Evolutionary conservation across 2,797 vertebrate species (phyloP).

Genomic region (Sebastes alutus): DNA sequence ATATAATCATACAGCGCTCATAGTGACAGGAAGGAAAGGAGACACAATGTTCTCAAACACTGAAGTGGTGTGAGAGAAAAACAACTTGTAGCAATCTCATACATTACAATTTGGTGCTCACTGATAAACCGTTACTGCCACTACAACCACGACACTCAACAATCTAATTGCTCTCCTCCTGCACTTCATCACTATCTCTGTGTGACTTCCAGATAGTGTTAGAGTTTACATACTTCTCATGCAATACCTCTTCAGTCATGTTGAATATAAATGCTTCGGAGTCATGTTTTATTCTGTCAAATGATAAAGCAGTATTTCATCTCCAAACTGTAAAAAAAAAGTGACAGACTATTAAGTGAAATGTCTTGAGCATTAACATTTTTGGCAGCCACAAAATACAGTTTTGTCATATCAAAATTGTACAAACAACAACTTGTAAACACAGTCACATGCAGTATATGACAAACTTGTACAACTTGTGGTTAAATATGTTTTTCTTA

Average conservation of each 20-base stretch:
- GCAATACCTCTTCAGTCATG: conserved; percentile 17
- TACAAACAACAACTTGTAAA: conserved; percentile 23
- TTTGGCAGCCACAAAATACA: background rate
- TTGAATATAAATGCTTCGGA: background rate
- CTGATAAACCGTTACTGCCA: conserved; percentile 31
- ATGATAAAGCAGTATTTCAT: conserved; percentile 9
- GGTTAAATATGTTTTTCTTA: conserved; percentile 2
- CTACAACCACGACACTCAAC: conserved; percentile 34
- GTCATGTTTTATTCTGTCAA: background rate
- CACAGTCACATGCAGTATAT: conserved; percentile 2
- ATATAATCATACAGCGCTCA: background rate
- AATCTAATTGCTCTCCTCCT: background rate
- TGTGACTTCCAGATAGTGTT: background rate
- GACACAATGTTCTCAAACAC: background rate
- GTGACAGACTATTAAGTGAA: background rate
- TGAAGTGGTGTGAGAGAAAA: background rate
- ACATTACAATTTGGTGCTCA: conserved; percentile 36
- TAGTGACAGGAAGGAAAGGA: conserved; percentile 30
- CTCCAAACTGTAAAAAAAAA: conserved; percentile 4
- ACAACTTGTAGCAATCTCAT: conserved; percentile 5
- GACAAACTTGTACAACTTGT: conserved; percentile 7
- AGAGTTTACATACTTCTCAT: conserved; percentile 12
- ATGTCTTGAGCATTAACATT: conserved; percentile 5
- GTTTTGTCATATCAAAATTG: conserved; percentile 7
- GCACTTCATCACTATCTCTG: background rate